Evolutionary conservation across 2,797 vertebrate species (phyloP).

Genomic region (Xenopus petersii): DNA sequence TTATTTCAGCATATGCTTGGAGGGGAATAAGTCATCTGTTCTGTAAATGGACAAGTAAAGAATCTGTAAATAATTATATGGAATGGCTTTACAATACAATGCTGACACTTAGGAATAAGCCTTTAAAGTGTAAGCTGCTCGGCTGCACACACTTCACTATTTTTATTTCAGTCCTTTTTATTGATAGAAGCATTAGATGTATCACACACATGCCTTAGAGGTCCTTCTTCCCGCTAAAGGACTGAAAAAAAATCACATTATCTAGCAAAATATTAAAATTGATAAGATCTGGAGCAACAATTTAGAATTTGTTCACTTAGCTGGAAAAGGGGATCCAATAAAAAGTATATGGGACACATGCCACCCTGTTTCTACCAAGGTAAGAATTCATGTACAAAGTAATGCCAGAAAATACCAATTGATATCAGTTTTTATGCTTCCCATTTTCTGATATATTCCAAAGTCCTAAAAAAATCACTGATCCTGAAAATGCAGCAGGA

Average conservation of each 20-base stretch:
- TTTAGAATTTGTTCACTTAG: constrained; percentile 19
- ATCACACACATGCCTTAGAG: not conserved
- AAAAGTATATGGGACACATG: constrained; percentile 21
- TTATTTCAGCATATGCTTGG: no score
- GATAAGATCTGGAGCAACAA: constrained; percentile 30
- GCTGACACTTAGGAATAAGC: no score
- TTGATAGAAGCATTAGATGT: not conserved
- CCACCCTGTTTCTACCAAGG: constrained; percentile 11
- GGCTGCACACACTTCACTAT: no score
- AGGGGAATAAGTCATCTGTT: no score
- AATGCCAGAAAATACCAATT: not conserved
- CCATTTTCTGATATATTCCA: not conserved
- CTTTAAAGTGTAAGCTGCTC: no score
- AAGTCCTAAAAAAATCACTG: not conserved
- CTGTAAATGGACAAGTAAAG: no score
- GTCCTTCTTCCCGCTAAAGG: not conserved
- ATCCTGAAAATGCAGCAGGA: not conserved
- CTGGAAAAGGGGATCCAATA: constrained; percentile 2
- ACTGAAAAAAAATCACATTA: constrained; percentile 16
- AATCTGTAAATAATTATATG: no score
- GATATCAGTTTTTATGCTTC: not conserved
- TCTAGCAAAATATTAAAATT: constrained; percentile 35
- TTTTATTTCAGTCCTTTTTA: not conserved
- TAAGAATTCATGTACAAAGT: not conserved
- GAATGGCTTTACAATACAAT: no score